These are phyloP conservation scores for Canis aureus DNA, from an alignment of 2,113 vertebrate genomes.

Conservation along the genomic window DNA sequence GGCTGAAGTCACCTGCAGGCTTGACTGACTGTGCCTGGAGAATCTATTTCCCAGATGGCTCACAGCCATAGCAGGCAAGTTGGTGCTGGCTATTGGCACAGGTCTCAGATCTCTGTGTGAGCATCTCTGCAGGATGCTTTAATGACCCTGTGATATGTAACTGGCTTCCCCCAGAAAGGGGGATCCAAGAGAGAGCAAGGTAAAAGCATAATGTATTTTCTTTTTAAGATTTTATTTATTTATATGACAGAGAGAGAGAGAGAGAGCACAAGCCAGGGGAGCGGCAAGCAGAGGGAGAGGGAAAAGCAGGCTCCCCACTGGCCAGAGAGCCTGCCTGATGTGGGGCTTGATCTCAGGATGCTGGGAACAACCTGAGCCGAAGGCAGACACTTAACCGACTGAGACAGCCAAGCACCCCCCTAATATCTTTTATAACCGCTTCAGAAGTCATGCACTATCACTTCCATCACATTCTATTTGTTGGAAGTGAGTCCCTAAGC, in stretches of 20 bases:
- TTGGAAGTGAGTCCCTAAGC: neutral
- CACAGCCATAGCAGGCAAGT: neutral
- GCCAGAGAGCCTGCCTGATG: no score
- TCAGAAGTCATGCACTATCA: neutral
- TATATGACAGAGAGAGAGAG: no score
- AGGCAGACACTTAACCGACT: no score
- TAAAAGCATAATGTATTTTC: neutral
- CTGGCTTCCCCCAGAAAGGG: neutral
- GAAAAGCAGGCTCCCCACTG: no score
- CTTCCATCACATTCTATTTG: neutral
- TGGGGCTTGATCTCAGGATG: no score
- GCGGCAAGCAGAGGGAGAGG: no score
- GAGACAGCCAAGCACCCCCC: no score
- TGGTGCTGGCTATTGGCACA: slow-evolving; percentile 1
- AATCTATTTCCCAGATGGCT: slow-evolving; percentile 27
- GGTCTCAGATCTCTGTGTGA: neutral
- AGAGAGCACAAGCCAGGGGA: no score
- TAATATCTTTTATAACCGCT: neutral
- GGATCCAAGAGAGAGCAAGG: neutral
- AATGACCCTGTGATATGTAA: neutral
- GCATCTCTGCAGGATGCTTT: neutral
- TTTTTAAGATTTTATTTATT: no score
- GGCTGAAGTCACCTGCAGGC: slow-evolving; percentile 32
- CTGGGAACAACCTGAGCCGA: no score
- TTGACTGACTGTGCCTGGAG: neutral